Percentiles rank a stretch among this genome's conserved stretches.
These are phyloP conservation scores for Aleiodes leptofemur DNA, from an alignment of 2,888 invertebrate genomes.

Conservation along the genomic window DNA sequence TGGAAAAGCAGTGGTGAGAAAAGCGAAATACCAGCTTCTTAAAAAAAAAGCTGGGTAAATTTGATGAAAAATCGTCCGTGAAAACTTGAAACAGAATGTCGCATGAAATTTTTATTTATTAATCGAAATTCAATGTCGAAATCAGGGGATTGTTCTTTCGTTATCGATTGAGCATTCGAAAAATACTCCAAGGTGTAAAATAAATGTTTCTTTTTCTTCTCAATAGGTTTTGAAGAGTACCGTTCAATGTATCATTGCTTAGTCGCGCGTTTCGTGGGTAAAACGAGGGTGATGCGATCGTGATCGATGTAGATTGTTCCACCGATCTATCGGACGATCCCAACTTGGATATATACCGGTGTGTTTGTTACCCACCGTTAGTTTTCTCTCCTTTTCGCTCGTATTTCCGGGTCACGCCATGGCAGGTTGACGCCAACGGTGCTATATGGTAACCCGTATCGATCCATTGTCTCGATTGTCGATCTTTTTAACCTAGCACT, in stretches of 20 bases:
- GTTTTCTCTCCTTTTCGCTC: slow-evolving; percentile 49
- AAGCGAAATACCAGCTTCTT: no score
- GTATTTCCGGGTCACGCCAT: slow-evolving; percentile 70
- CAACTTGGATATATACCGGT: slow-evolving; percentile 31
- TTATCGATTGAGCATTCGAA: no score
- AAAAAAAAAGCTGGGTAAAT: no score
- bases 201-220: not conserved
- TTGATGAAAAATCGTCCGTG: no score
- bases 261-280: slow-evolving; percentile 17
- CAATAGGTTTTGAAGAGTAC: slow-evolving; percentile 9
- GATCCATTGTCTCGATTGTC: slow-evolving; percentile 36
- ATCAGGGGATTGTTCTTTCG: no score
- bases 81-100: no score
- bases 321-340: slow-evolving; percentile 64
- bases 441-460: slow-evolving; percentile 26
- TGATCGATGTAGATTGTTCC: slow-evolving; percentile 72
- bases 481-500: slow-evolving; percentile 30
- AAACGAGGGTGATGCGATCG: slow-evolving; percentile 61
- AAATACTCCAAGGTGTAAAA: not conserved
- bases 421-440: slow-evolving; percentile 67
- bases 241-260: not conserved
- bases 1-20: no score
- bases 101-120: no score
- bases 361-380: slow-evolving; percentile 47
- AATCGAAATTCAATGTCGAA: no score